Percentiles rank a stretch among this genome's conserved stretches.
Conservation (phyloP, 2,113 vertebrate genomes). For the Athene cunicularia region DNA sequence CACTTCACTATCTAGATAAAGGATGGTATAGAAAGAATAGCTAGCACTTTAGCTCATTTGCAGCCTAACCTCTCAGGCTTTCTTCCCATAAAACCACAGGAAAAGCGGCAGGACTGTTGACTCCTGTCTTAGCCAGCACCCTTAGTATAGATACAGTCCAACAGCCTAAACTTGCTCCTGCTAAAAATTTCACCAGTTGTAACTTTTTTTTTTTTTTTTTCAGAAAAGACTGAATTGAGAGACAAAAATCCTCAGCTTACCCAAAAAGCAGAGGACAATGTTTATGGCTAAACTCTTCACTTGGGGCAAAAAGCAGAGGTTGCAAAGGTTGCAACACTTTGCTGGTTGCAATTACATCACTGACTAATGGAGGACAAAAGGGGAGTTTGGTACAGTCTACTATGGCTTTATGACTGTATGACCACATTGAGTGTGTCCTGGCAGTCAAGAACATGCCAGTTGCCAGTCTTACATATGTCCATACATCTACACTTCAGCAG, state of each 20-base stretch:
- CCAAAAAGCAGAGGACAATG: neutral
- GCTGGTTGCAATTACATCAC: neutral
- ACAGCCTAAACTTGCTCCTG: neutral
- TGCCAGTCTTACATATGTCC: neutral
- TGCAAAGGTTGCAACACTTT: neutral
- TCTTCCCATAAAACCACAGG: neutral
- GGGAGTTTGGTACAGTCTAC: neutral
- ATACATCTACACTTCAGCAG: neutral
- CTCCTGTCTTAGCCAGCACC: neutral
- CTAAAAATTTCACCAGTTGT: neutral
- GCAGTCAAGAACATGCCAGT: neutral
- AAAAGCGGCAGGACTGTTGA: neutral
- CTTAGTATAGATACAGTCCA: neutral
- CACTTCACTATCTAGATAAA: neutral
- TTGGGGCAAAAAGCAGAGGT: neutral
- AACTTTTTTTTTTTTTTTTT: neutral
- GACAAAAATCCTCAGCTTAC: neutral
- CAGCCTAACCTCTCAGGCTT: neutral
- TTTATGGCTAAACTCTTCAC: neutral
- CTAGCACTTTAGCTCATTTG: neutral
- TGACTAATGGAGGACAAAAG: neutral
- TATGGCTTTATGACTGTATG: neutral
- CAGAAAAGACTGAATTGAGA: neutral
- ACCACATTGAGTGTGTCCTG: neutral
- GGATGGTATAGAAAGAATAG: neutral